Evolutionary conservation across 2,797 vertebrate species (phyloP).

Genomic region (Danio tinwini): DNA sequence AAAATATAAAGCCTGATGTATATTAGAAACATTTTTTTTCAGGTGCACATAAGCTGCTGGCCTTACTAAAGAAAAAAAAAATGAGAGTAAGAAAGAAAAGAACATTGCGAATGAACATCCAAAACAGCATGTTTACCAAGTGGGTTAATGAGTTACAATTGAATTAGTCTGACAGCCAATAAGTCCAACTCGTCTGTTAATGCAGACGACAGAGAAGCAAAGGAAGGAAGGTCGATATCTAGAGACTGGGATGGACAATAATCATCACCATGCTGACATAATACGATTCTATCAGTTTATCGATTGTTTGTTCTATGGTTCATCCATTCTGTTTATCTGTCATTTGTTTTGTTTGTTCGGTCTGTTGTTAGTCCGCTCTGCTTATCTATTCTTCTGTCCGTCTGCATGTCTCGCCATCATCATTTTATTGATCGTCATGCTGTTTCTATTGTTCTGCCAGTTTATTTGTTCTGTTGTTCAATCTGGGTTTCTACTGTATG

Average conservation of each 20-base stretch:
- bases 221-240: not conserved
- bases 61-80: not conserved
- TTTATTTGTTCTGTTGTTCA: no score
- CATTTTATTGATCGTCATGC: no score
- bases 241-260: not conserved
- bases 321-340: not conserved
- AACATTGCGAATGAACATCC: not conserved
- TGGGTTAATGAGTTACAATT: conserved; percentile 5
- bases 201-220: not conserved
- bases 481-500: no score
- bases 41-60: not conserved
- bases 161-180: conserved; percentile 1
- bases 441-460: no score
- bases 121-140: conserved; percentile 29
- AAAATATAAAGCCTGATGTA: not conserved
- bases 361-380: not conserved
- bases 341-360: not conserved
- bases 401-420: not conserved
- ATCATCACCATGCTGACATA: not conserved
- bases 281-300: not conserved
- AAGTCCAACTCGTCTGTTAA: not conserved
- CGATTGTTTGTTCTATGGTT: not conserved
- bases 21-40: not conserved
- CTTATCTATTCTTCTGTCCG: not conserved
- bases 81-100: not conserved